Evolutionary conservation across 2,888 invertebrate genomes (phyloP), one percentile per base, ranked within the genome.

Genomic region (Camponotus fellah): DNA sequence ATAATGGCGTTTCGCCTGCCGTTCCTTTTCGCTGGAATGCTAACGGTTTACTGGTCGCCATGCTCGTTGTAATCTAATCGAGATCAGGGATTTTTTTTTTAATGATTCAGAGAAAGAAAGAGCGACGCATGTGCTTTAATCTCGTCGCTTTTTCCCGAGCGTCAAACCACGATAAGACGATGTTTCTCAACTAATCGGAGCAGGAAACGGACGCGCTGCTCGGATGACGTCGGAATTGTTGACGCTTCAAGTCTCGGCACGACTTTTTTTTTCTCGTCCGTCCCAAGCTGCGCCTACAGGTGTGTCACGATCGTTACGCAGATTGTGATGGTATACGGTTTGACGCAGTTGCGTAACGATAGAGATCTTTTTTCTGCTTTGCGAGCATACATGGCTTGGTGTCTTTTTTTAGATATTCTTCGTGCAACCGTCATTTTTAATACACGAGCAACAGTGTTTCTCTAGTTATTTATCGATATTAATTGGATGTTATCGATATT

Each of bases 221-320:
- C 10, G 8, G 21, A 4, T 26, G 21, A 62, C 37, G 26, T 43
- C 14, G 26, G 32, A 14, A 43, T 10, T 12, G n/a, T 69, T 21
- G 53, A 37, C 14, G 46, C 46, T 69, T 0, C 53, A 53, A 32
- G 3, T 26, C 21, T 37, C 3, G 4, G 34, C n/a, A 2, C 14
- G 17, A 4, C 3, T 17, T 37, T 21, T 68, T 43, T 60, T 56
- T n/a, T 26, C 12, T 40, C 12, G 14, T n/a, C 46, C 14, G 8
- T 46, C 10, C 43, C 46, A 43, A 69, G 69, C 34, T 62, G 46
- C 69, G 71, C 79, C 79, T 71, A 80, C 69, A 80, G 79, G 71
- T 80, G 79, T 80, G 79, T 71, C 79, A 32, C 60, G 79, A 69
- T 80, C 69, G 69, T 79, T 79, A 79, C 69, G 60, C 21, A 69